Percentiles rank a stretch among this genome's conserved stretches.
Conservation (phyloP, 2,888 invertebrate species). For the Hemithea aestivaria region DNA sequence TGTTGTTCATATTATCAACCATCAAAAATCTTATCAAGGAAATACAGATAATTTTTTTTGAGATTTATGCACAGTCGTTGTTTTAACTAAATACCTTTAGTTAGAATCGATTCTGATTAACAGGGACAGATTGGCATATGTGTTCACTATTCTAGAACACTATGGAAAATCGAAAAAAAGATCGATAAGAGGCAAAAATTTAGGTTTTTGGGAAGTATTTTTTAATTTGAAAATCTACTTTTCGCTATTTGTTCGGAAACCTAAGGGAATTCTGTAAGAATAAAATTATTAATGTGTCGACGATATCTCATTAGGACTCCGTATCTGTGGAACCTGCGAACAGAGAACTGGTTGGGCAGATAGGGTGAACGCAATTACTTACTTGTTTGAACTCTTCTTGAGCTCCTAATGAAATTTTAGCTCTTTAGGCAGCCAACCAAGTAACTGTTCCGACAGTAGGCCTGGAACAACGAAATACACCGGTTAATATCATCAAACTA, state of each 20-base stretch:
- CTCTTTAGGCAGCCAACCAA: conserved; percentile 69
- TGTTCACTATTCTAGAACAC: too few relatives aligned
- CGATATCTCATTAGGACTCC: conserved; percentile 1
- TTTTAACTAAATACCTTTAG: too few relatives aligned
- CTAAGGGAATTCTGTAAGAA: conserved; percentile 3
- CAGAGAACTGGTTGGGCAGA: conserved; percentile 38
- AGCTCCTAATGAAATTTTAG: conserved; percentile 74
- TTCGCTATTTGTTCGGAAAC: not conserved
- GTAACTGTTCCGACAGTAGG: conserved; percentile 58
- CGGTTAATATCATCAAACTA: not conserved
- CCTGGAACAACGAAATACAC: conserved; percentile 58
- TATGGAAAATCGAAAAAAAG: too few relatives aligned
- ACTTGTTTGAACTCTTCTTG: conserved; percentile 75
- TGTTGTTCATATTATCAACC: not conserved
- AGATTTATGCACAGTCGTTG: too few relatives aligned
- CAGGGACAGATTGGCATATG: too few relatives aligned
- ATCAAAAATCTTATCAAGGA: conserved; percentile 3
- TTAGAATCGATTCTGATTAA: too few relatives aligned
- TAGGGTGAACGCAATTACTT: conserved; percentile 54
- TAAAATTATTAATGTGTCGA: conserved; percentile 4
- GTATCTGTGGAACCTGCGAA: conserved; percentile 46
- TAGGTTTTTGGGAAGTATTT: too few relatives aligned
- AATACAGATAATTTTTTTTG: too few relatives aligned
- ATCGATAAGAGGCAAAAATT: too few relatives aligned
- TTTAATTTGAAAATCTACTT: too few relatives aligned